These are phyloP conservation scores for Drosophila mauritiana DNA, from an alignment of 1,140 invertebrate species.

Conservation along the genomic window DNA sequence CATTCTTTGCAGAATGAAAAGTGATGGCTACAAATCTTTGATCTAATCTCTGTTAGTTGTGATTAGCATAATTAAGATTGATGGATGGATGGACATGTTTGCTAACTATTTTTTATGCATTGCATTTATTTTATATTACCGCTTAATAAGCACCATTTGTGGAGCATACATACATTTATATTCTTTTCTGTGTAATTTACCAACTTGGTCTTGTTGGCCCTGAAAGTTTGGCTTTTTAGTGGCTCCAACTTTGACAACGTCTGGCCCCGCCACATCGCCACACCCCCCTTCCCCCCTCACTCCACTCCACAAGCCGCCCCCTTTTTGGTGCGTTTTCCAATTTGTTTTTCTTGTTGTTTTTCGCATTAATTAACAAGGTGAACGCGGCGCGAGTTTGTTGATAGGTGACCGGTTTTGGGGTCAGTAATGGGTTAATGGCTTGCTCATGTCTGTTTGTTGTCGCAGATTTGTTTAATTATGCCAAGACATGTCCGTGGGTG, in stretches of 20 bases:
- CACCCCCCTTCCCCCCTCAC: not conserved
- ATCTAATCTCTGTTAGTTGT: constrained; percentile 10
- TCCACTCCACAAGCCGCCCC: not conserved
- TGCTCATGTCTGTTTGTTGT: constrained; percentile 58
- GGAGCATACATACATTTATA: not conserved
- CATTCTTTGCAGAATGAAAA: constrained; percentile 30
- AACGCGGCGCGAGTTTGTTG: constrained; percentile 21
- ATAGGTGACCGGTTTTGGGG: constrained; percentile 49
- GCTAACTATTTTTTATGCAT: not conserved
- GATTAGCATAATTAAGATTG: constrained; percentile 35
- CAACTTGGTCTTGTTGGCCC: constrained; percentile 22
- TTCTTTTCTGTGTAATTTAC: not conserved
- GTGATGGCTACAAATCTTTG: constrained; percentile 20
- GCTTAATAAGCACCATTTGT: not conserved
- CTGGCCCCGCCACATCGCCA: not conserved
- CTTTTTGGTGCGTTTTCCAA: constrained; percentile 31
- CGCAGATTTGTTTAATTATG: constrained; percentile 78
- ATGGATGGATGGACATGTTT: constrained; percentile 9
- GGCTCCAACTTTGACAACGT: constrained; percentile 24
- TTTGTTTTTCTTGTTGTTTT: constrained; percentile 37
- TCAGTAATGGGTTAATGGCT: constrained; percentile 56
- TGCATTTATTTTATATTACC: not conserved
- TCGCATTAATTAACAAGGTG: constrained; percentile 74
- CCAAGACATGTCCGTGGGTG: constrained; percentile 61
- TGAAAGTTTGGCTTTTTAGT: constrained; percentile 26